These are phyloP conservation scores for Chalcis sispes DNA, from an alignment of 2,888 invertebrate species.

Conservation along the genomic window DNA sequence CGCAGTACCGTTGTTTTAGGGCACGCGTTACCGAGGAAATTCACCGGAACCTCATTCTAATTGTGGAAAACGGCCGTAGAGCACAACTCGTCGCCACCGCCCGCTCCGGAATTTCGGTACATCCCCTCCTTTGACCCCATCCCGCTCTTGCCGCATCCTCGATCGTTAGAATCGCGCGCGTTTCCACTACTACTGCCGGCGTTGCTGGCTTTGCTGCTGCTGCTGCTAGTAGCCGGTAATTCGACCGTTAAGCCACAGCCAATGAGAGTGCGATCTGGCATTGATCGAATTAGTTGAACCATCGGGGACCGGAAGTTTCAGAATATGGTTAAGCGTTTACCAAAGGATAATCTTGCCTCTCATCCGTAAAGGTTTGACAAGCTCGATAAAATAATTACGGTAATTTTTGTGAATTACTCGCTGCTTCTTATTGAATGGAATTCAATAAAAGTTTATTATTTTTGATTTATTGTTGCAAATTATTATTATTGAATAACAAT, in stretches of 20 bases:
- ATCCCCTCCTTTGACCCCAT: not conserved
- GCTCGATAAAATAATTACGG: too few relatives aligned
- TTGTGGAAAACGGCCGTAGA: constrained; percentile 43
- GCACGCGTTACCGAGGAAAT: constrained; percentile 59
- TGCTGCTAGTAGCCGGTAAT: not conserved
- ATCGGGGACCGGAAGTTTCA: constrained; percentile 58
- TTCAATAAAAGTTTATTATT: too few relatives aligned
- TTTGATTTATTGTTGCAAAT: not conserved
- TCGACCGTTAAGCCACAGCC: constrained; percentile 30
- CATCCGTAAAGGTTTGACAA: not conserved
- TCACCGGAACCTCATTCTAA: constrained; percentile 58
- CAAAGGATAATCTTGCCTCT: constrained; percentile 2
- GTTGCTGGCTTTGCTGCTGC: too few relatives aligned
- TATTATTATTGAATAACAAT: not conserved
- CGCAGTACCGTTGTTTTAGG: constrained; percentile 69
- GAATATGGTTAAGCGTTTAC: constrained; percentile 62
- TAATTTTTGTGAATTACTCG: too few relatives aligned
- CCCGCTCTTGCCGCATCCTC: not conserved
- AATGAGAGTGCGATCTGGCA: constrained; percentile 48
- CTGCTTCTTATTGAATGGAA: too few relatives aligned
- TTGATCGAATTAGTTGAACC: constrained; percentile 66
- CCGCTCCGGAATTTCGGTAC: constrained; percentile 24
- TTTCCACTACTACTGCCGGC: constrained; percentile 6
- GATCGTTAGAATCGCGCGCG: constrained; percentile 14
- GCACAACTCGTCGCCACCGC: not conserved